phyloP scores from a whole-genome alignment of 2,888 invertebrate genomes.

The Stenodema calcarata region DNA sequence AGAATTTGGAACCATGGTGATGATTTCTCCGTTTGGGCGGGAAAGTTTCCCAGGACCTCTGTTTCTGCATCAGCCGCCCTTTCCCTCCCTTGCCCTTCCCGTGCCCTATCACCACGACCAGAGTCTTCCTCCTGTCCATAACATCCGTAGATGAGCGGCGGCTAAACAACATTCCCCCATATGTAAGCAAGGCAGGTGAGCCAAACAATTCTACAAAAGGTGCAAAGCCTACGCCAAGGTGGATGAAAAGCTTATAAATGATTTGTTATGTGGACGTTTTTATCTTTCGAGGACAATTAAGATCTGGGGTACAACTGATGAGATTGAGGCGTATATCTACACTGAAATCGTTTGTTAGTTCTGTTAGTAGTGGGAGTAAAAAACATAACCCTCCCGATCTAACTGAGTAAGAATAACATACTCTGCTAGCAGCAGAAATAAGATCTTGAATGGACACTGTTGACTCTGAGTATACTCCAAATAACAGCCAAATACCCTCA shows the following conservation, averaged over 20 bases:
- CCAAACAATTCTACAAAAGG: conserved; percentile 9
- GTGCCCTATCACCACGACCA: conserved; percentile 63
- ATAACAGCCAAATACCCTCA: too few species aligned
- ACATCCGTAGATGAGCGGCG: conserved; percentile 56
- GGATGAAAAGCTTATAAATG: background rate
- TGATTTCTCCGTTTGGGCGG: conserved; percentile 63
- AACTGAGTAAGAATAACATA: too few species aligned
- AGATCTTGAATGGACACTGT: too few species aligned
- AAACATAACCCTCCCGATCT: too few species aligned
- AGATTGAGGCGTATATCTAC: too few species aligned
- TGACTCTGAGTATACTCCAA: too few species aligned
- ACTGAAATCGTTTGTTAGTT: too few species aligned
- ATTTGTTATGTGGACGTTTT: background rate
- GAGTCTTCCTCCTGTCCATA: conserved; percentile 63
- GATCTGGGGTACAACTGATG: too few species aligned
- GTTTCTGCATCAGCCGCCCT: conserved; percentile 65
- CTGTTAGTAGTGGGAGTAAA: too few species aligned
- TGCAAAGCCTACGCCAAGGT: background rate
- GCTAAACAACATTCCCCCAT: conserved; percentile 53
- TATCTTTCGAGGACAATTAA: background rate
- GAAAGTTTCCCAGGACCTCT: conserved; percentile 71
- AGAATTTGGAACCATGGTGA: conserved; percentile 57
- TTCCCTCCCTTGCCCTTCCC: conserved; percentile 56
- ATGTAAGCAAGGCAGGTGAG: conserved; percentile 36
- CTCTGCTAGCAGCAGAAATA: too few species aligned